phyloP scores from a whole-genome alignment of 2,888 invertebrate species.

The Brachynemurus nebulosus region DNA sequence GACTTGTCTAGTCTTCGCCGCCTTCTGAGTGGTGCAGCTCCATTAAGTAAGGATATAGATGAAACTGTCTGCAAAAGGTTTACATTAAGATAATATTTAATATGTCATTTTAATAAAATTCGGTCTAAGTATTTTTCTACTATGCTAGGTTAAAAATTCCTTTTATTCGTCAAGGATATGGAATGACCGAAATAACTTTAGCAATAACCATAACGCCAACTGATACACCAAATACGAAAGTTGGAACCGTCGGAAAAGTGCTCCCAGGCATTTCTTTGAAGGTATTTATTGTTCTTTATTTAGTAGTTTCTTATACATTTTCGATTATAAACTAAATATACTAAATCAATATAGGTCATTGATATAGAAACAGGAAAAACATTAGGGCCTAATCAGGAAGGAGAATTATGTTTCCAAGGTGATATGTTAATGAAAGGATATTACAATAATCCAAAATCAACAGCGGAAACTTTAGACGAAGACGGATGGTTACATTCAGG shows the following conservation, averaged over 20 bases:
- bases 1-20: too few relatives aligned
- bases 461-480: constrained; percentile 44
- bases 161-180: constrained; percentile 57
- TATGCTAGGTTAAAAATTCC: constrained; percentile 33
- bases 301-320: background rate
- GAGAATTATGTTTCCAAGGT: constrained; percentile 76
- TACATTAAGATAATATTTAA: too few relatives aligned
- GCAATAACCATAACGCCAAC: constrained; percentile 33
- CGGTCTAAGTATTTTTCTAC: too few relatives aligned
- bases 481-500: constrained; percentile 71
- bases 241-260: constrained; percentile 55
- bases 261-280: constrained; percentile 49
- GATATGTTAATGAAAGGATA: constrained; percentile 60
- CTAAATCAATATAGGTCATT: constrained; percentile 28
- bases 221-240: constrained; percentile 33
- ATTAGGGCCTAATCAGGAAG: constrained; percentile 50
- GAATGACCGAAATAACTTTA: constrained; percentile 67
- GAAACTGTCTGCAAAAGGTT: too few relatives aligned
- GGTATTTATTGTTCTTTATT: constrained; percentile 22
- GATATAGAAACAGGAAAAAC: constrained; percentile 45
- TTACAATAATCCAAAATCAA: constrained; percentile 53
- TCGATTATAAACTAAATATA: background rate
- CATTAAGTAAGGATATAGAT: too few relatives aligned
- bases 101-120: too few relatives aligned
- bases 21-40: too few relatives aligned